Conservation (phyloP, 30 jellyfish, hydroid and myxozoan species). For the Hydra vulgaris region DNA sequence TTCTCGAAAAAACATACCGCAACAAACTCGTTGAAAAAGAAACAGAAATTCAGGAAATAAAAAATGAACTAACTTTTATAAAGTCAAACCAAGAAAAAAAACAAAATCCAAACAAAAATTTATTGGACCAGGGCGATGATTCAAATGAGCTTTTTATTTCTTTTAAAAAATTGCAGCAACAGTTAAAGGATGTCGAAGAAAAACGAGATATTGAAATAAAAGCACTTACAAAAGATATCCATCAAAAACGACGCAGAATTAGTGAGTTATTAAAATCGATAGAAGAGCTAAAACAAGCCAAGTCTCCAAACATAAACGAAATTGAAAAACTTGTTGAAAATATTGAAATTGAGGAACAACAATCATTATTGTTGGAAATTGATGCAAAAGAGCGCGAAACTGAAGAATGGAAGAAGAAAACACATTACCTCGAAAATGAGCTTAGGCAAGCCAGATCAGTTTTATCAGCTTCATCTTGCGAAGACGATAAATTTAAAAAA, state of each 20-base stretch:
- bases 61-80: background rate
- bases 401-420: slow-evolving; percentile 13
- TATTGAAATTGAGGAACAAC: slow-evolving; percentile 6
- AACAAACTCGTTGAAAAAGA: slow-evolving; percentile 43
- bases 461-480: slow-evolving; percentile 9
- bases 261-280: slow-evolving; percentile 4
- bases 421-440: slow-evolving; percentile 7
- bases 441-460: background rate
- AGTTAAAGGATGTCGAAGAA: background rate
- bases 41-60: slow-evolving; percentile 49
- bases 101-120: slow-evolving; percentile 14
- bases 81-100: background rate
- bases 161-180: background rate
- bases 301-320: background rate
- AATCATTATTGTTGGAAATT: slow-evolving; percentile 1
- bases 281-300: slow-evolving; percentile 17
- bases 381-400: slow-evolving; percentile 23
- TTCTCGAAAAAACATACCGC: slow-evolving; percentile 21
- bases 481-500: slow-evolving; percentile 22
- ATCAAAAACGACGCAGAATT: slow-evolving; percentile 18
- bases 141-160: background rate
- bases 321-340: slow-evolving; percentile 8
- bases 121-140: slow-evolving; percentile 18
- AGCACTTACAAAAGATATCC: background rate
- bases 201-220: slow-evolving; percentile 19